Percentiles rank a stretch among this genome's conserved stretches.
Conservation (phyloP, 2,888 invertebrate species). For the Ecdyonurus torrentis region DNA sequence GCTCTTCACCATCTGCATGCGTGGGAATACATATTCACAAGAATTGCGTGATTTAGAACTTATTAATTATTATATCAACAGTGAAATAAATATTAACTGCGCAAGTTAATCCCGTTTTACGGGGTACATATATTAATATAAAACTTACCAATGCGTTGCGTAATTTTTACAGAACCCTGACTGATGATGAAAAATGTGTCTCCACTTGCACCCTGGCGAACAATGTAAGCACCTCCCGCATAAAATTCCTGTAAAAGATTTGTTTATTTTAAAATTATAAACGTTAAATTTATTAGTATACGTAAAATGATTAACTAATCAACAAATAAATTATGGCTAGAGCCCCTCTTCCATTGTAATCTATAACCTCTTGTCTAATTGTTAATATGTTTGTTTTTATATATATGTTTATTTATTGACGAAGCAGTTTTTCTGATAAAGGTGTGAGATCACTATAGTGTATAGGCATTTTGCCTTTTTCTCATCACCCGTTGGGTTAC, state of each 20-base stretch:
- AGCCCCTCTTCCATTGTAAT: background rate
- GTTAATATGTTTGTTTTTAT: too few relatives aligned
- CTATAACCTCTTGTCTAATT: too few relatives aligned
- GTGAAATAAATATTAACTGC: too few relatives aligned
- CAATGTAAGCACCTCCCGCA: slow-evolving; percentile 56
- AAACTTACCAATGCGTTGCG: too few relatives aligned
- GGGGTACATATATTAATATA: too few relatives aligned
- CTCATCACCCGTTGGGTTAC: too few relatives aligned
- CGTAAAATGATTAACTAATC: background rate
- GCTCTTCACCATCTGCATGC: slow-evolving; percentile 32
- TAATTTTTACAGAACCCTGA: slow-evolving; percentile 61
- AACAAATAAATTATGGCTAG: background rate
- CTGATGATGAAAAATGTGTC: slow-evolving; percentile 85
- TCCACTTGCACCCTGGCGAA: slow-evolving; percentile 70
- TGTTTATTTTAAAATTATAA: slow-evolving; percentile 4
- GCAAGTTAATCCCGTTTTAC: too few relatives aligned
- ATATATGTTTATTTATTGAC: too few relatives aligned
- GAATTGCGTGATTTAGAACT: slow-evolving; percentile 45
- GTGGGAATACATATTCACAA: background rate
- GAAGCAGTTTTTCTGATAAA: too few relatives aligned
- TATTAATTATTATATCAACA: too few relatives aligned
- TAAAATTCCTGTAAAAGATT: slow-evolving; percentile 50
- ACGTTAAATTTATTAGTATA: slow-evolving; percentile 2
- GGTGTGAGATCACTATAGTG: too few relatives aligned
- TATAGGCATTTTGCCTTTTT: too few relatives aligned